These are phyloP conservation scores for Planococcus citri DNA, from an alignment of 1,140 invertebrate genomes.

Conservation along the genomic window DNA sequence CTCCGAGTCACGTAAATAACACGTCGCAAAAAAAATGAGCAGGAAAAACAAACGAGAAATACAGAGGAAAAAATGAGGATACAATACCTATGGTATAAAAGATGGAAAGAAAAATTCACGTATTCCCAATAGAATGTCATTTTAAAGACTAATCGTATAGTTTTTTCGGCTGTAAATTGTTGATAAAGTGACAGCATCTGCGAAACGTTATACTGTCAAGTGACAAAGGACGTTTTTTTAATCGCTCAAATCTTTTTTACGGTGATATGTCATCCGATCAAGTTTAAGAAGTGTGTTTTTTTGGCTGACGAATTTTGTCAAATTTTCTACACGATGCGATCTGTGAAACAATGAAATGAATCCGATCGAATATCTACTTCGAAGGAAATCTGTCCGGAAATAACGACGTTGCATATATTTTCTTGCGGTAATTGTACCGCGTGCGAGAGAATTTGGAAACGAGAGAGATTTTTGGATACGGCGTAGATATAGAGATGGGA, in stretches of 20 bases:
- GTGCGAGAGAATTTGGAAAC: no score
- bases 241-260: not conserved
- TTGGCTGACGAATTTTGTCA: not conserved
- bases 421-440: no score
- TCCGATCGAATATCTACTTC: no score
- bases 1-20: not conserved
- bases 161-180: not conserved
- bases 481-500: no score
- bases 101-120: not conserved
- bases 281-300: not conserved
- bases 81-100: not conserved
- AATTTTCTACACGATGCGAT: no score
- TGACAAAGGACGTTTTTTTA: not conserved
- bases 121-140: conserved; percentile 1
- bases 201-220: not conserved
- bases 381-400: no score
- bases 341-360: no score
- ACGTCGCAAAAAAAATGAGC: not conserved
- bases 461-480: no score
- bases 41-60: not conserved
- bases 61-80: not conserved
- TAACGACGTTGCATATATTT: no score
- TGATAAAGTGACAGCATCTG: not conserved
- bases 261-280: not conserved
- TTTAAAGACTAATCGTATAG: not conserved